A percentile compares a stretch with the other conserved stretches of the same genome.
Conservation (phyloP, 2,113 vertebrate species). For the Orientallactaga bullata region DNA sequence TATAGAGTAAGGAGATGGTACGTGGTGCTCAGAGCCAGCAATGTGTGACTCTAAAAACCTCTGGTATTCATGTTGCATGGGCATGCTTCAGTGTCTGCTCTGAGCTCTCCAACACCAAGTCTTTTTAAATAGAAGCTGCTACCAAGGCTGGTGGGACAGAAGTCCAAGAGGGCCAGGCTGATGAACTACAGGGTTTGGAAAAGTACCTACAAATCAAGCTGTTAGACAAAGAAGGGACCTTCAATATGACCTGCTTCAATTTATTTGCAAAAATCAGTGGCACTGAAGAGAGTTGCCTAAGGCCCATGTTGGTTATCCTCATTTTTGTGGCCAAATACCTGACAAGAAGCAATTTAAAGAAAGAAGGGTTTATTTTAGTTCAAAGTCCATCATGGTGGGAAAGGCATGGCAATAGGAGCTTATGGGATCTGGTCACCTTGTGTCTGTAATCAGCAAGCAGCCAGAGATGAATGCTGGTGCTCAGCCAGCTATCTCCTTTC, state of each 20-base stretch:
- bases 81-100: background rate
- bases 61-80: background rate
- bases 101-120: background rate
- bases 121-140: conserved; percentile 1
- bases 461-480: too few species aligned
- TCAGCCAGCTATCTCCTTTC: too few species aligned
- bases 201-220: background rate
- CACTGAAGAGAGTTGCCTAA: background rate
- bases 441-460: too few species aligned
- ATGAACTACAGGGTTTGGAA: background rate
- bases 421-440: too few species aligned
- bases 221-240: background rate
- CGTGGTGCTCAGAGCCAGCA: background rate
- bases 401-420: too few species aligned
- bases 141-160: background rate
- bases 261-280: background rate
- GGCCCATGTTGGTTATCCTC: too few species aligned
- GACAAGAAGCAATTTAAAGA: too few species aligned
- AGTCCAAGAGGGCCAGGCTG: background rate
- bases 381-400: too few species aligned
- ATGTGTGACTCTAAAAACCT: background rate
- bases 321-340: too few species aligned
- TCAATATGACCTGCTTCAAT: background rate
- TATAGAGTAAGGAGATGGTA: background rate
- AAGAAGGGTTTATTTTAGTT: too few species aligned